A percentile compares a stretch with the other conserved stretches of the same genome.
Conservation (phyloP, 2,797 vertebrate genomes). For the Lacerta bilineata region DNA sequence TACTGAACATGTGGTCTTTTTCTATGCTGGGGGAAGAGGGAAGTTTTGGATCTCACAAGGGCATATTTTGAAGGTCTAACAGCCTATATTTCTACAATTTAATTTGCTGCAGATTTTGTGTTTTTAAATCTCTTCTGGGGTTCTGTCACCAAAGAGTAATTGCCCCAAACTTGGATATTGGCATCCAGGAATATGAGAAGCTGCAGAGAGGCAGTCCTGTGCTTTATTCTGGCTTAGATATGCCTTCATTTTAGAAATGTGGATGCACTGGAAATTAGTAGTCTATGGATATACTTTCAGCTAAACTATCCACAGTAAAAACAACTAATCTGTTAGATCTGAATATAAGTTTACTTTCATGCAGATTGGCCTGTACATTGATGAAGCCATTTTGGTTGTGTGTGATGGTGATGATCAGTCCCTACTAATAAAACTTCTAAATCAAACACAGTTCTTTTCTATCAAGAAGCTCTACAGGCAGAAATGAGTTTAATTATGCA, state of each 20-base stretch:
- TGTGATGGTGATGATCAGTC: no score
- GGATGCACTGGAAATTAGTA: background rate
- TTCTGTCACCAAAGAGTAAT: no score
- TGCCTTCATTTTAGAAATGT: no score
- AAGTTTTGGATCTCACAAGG: no score
- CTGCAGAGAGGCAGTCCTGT: no score
- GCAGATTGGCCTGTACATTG: background rate
- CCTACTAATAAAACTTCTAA: background rate
- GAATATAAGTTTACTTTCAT: background rate
- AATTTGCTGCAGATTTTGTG: no score
- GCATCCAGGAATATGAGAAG: background rate
- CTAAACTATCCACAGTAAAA: background rate
- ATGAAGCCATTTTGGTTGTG: background rate
- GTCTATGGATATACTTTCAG: background rate
- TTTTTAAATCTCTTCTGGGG: no score
- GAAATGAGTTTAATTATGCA: constrained; percentile 25
- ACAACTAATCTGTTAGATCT: background rate
- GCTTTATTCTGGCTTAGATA: no score
- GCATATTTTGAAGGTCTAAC: no score
- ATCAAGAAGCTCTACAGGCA: background rate
- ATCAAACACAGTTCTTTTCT: background rate
- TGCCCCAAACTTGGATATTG: background rate
- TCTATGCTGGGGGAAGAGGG: no score
- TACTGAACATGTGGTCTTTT: no score
- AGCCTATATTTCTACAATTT: no score